phyloP scores from a whole-genome alignment of 2,113 vertebrate genomes.

The Charina bottae region DNA sequence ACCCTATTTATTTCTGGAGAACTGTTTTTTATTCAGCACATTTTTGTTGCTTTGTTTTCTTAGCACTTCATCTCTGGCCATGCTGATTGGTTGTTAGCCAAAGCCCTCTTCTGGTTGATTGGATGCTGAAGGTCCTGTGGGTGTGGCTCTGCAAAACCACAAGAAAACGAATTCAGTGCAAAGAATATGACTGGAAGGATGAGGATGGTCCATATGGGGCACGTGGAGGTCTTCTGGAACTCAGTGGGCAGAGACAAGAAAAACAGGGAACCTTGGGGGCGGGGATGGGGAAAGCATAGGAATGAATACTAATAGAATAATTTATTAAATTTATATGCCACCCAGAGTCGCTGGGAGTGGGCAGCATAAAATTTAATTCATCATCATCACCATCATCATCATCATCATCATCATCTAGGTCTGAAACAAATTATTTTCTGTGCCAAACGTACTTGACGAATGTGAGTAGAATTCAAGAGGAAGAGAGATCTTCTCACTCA shows the following conservation, averaged over 20 bases:
- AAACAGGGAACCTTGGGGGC: neutral
- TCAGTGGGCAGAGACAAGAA: neutral
- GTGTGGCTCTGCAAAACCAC: constrained; percentile 1
- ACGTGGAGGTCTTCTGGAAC: neutral
- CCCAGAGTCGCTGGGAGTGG: neutral
- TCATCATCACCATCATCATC: too few species aligned
- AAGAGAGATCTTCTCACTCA: neutral
- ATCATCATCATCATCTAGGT: neutral
- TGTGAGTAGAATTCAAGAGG: neutral
- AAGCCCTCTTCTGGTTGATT: neutral
- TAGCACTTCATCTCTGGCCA: neutral
- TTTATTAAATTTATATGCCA: neutral
- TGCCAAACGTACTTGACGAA: neutral
- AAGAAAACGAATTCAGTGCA: neutral
- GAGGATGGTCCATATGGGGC: neutral
- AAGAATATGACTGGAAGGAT: neutral
- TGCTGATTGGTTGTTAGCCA: neutral
- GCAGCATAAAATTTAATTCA: too few species aligned
- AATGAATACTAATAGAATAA: neutral
- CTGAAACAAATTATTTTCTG: neutral
- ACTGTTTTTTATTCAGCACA: neutral
- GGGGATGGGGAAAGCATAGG: neutral
- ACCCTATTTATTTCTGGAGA: neutral
- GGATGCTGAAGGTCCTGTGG: neutral
- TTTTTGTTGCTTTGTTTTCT: neutral